Conservation (phyloP, 2,888 invertebrate genomes). For the Pycnomerus fuliginosus region DNA sequence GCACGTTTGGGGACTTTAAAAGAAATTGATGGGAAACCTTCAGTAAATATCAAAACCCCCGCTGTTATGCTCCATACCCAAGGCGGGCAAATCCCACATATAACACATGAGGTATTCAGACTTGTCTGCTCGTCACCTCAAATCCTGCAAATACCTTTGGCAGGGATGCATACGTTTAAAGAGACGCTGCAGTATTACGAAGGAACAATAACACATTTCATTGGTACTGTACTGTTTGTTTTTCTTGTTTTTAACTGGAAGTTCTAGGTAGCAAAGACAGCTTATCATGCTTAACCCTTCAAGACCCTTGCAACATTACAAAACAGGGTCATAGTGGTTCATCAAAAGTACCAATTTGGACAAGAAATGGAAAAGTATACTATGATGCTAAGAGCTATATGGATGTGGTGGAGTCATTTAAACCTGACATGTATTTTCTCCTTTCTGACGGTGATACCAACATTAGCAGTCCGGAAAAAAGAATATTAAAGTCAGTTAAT, state of each 20-base stretch:
- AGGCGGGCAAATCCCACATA: conserved; percentile 79
- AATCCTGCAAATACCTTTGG: conserved; percentile 71
- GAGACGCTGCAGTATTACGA: conserved; percentile 65
- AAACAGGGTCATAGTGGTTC: conserved; percentile 73
- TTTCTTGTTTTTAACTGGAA: neutral
- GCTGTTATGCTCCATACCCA: conserved; percentile 73
- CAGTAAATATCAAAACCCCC: conserved; percentile 68
- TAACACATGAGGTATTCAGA: conserved; percentile 74
- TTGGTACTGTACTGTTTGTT: no score
- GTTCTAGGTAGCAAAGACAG: conserved; percentile 55
- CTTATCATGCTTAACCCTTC: conserved; percentile 59
- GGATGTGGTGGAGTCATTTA: conserved; percentile 72
- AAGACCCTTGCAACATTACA: conserved; percentile 68
- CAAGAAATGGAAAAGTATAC: conserved; percentile 71
- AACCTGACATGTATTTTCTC: conserved; percentile 80
- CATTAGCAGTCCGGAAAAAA: conserved; percentile 65
- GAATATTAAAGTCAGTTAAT: conserved; percentile 69
- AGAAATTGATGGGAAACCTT: conserved; percentile 60
- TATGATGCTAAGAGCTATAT: conserved; percentile 69
- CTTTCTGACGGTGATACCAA: conserved; percentile 78
- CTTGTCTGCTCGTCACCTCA: conserved; percentile 62
- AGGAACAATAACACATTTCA: conserved; percentile 69
- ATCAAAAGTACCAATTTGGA: conserved; percentile 74
- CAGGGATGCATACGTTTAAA: conserved; percentile 61
- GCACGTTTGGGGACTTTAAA: conserved; percentile 66